Evolutionary conservation across 2,888 invertebrate species (phyloP), one percentile per base, ranked within the genome.

Genomic region (Shargacucullia verbasci): DNA sequence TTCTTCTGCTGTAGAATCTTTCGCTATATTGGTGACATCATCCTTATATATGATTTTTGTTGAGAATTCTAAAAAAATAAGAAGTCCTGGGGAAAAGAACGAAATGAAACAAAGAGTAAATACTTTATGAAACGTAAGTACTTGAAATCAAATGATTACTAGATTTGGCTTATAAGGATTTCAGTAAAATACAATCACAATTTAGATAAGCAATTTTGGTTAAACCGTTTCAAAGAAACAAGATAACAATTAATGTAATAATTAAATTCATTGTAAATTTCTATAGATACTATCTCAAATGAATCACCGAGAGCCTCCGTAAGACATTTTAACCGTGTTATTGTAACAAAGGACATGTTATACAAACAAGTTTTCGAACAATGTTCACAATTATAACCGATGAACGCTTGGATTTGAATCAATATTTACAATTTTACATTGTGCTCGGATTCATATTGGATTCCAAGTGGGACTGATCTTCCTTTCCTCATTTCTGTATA

Each of bases 351-450:
- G 37, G 14, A 31, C n/a, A 10, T 39, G 34, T 37, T 35, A 12
- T 9, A n/a, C 38, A 35, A 35, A 45, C 46, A 53, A 20, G 45
- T 29, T 38, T 48, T 38, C n/a, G 13, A 41, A 69, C 62, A 54
- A 69, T 69, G 40, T 27, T 45, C 25, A 45, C 37, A 34, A 29
- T 31, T 35, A 41, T 45, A 44, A 44, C 31, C 11, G 33, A 29
- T 37, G 44, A 14, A 4, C 37, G 27, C 27, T 12, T 29, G 43
- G 12, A 12, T 37, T 14, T 38, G n/a, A 60, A 35, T 54, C 34
- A 62, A 37, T 68, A 25, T 45, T 60, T 45, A 53, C 12, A 45
- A 40, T 52, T 40, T 54, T 46, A 54, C 15, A 15, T 27, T 44
- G 27, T 31, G 35, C 6, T 7, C 29, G 13, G 9, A 14, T 13